Conservation (phyloP, 2,113 vertebrate genomes). For the Tapirus terrestris region DNA sequence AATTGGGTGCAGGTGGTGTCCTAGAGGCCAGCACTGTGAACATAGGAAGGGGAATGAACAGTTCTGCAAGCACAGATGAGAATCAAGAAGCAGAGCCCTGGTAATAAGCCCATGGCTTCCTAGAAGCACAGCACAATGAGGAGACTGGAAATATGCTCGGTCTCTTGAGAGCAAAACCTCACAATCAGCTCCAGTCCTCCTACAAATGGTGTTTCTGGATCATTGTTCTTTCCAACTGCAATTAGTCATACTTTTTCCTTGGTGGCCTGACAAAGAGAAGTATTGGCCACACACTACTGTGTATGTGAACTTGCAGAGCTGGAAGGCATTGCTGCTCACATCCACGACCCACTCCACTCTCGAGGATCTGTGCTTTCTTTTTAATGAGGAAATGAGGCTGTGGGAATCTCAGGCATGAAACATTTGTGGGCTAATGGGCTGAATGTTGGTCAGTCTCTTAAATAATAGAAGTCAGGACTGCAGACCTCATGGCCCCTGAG, state of each 20-base stretch:
- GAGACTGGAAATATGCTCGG: background rate
- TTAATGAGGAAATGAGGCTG: background rate
- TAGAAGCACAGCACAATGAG: background rate
- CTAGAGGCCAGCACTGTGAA: background rate
- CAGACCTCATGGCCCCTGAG: slow-evolving; percentile 13
- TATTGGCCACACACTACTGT: background rate
- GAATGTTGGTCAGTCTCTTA: background rate
- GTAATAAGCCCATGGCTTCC: background rate
- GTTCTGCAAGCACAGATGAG: background rate
- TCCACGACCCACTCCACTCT: background rate
- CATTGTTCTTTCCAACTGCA: slow-evolving; percentile 44
- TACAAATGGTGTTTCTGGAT: slow-evolving; percentile 17
- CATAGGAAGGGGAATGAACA: background rate
- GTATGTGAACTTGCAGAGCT: background rate
- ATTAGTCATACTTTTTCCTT: slow-evolving; percentile 48
- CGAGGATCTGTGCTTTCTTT: background rate
- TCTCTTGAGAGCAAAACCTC: background rate
- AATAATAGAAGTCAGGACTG: slow-evolving; percentile 13
- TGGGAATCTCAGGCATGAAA: background rate
- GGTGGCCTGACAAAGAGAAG: slow-evolving; percentile 24
- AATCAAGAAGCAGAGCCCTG: background rate
- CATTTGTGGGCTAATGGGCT: background rate
- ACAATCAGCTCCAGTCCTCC: background rate
- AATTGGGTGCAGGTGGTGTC: background rate
- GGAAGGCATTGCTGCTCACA: background rate